Conservation (phyloP, 2,113 vertebrate genomes). For the Nerophis lumbriciformis region DNA sequence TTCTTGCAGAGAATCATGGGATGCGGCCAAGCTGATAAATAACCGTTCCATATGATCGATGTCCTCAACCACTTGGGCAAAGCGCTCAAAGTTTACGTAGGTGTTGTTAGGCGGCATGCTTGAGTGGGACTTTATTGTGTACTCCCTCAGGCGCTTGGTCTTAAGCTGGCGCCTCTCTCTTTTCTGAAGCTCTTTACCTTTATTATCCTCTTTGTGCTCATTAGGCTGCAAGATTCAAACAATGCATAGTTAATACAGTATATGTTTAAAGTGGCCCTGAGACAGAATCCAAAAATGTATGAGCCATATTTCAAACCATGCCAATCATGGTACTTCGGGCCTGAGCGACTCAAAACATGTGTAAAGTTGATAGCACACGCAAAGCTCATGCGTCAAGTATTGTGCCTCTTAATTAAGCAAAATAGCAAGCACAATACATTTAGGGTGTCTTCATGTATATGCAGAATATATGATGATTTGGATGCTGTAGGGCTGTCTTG, state of each 20-base stretch:
- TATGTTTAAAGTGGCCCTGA: neutral
- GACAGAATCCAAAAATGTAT: neutral
- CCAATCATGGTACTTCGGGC: too few species aligned
- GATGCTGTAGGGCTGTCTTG: too few species aligned
- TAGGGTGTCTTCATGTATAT: too few species aligned
- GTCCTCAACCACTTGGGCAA: constrained; percentile 81
- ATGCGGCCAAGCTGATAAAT: constrained; percentile 51
- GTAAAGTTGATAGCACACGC: too few species aligned
- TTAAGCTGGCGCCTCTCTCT: constrained; percentile 78
- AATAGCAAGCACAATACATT: too few species aligned
- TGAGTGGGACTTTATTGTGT: constrained; percentile 91
- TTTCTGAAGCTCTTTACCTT: constrained; percentile 67
- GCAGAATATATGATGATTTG: too few species aligned
- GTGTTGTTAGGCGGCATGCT: constrained; percentile 95
- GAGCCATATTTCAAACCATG: too few species aligned
- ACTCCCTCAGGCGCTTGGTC: constrained; percentile 87
- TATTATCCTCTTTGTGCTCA: constrained; percentile 77
- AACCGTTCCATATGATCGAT: constrained; percentile 71
- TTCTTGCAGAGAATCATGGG: constrained; percentile 79
- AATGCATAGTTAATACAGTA: neutral
- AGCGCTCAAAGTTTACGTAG: constrained; percentile 89
- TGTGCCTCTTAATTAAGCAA: too few species aligned
- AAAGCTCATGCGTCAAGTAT: too few species aligned
- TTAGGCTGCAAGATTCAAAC: constrained; percentile 54
- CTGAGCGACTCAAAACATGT: too few species aligned